These are phyloP conservation scores for Lordiphosa stackelbergi DNA, from an alignment of 1,140 invertebrate genomes.

Conservation along the genomic window DNA sequence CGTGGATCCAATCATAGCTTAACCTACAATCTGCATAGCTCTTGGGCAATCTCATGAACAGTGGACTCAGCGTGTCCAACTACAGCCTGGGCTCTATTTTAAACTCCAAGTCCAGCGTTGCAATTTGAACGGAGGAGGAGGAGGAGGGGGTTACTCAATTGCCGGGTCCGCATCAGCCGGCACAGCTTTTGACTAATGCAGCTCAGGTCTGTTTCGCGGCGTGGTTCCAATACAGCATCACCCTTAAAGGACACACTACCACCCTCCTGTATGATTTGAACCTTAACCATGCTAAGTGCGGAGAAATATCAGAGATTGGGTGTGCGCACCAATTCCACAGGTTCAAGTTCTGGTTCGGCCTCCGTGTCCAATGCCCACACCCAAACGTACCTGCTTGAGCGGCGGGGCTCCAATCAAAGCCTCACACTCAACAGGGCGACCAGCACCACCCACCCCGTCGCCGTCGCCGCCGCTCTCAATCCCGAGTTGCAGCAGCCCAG, in stretches of 20 bases:
- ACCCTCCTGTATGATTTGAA: no score
- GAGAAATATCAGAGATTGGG: constrained; percentile 42
- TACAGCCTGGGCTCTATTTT: constrained; percentile 61
- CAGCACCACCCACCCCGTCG: constrained; percentile 1
- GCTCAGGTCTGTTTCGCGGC: constrained; percentile 86
- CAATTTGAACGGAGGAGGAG: constrained; percentile 50
- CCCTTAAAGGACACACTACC: constrained; percentile 77
- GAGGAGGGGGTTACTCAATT: constrained; percentile 18
- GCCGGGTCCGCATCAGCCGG: constrained; percentile 12
- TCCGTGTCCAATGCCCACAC: constrained; percentile 50
- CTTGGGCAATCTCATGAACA: constrained; percentile 70
- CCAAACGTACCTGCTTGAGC: constrained; percentile 84
- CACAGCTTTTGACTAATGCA: no score
- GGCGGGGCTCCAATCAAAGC: constrained; percentile 91
- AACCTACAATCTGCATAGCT: constrained; percentile 81
- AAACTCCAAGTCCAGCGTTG: constrained; percentile 72
- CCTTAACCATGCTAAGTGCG: constrained; percentile 55
- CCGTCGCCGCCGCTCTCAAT: constrained; percentile 16
- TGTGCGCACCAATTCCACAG: constrained; percentile 42
- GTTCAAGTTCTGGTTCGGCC: constrained; percentile 33
- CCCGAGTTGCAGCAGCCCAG: constrained; percentile 48
- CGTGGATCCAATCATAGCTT: constrained; percentile 92
- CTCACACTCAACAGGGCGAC: constrained; percentile 82
- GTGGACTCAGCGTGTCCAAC: constrained; percentile 65
- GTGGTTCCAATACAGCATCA: constrained; percentile 93